phyloP scores from a whole-genome alignment of 2,113 vertebrate species.

The Ammodytes dubius region DNA sequence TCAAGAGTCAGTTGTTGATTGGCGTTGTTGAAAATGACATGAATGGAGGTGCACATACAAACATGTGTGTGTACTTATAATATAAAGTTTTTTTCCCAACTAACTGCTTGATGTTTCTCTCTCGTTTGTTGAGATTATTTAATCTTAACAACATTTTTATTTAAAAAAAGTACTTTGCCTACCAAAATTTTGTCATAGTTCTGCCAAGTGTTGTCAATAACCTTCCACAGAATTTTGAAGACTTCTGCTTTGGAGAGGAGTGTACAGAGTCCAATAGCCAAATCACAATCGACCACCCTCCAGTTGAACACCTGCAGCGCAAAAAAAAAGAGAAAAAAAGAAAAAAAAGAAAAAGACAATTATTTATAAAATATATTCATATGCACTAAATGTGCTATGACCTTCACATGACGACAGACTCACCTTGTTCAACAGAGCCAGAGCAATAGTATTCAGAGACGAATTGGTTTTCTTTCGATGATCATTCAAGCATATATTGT shows the following conservation, averaged over 20 bases:
- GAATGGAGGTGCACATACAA: background rate
- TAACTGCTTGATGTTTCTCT: background rate
- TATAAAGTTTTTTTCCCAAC: background rate
- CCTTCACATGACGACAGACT: constrained; percentile 59
- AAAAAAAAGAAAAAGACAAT: constrained; percentile 22
- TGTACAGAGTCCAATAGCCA: constrained; percentile 93
- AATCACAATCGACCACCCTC: constrained; percentile 89
- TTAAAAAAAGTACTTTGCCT: constrained; percentile 25
- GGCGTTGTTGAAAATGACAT: background rate
- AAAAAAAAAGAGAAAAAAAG: constrained; percentile 37
- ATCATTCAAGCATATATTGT: constrained; percentile 78
- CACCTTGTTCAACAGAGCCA: constrained; percentile 92
- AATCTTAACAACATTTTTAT: too few species aligned
- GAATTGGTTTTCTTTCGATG: constrained; percentile 82
- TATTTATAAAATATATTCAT: background rate
- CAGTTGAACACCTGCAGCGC: constrained; percentile 91
- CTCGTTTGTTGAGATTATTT: too few species aligned
- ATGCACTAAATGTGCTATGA: background rate
- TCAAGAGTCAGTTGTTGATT: background rate
- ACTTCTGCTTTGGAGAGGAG: constrained; percentile 88
- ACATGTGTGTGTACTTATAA: background rate
- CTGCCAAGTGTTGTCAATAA: constrained; percentile 92
- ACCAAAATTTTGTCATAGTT: constrained; percentile 96
- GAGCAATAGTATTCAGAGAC: constrained; percentile 80
- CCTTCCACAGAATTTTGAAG: constrained; percentile 93